These are phyloP conservation scores for Rynchops niger DNA, from an alignment of 2,113 vertebrate genomes.

Conservation along the genomic window DNA sequence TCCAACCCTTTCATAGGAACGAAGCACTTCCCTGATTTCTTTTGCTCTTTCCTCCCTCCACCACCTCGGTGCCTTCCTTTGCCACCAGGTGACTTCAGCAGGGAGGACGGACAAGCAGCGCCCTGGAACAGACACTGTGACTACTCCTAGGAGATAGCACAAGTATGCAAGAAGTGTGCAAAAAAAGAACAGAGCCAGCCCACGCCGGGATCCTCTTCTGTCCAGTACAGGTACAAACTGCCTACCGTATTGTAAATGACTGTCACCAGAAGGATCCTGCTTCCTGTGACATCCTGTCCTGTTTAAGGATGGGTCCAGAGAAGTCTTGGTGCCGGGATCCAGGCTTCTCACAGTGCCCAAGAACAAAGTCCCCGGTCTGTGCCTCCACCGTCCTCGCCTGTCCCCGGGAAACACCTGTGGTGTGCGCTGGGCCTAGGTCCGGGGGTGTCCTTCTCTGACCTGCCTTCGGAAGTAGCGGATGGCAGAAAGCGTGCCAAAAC, in stretches of 20 bases:
- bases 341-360: not conserved
- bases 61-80: not conserved
- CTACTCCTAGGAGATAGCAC: not conserved
- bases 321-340: not conserved
- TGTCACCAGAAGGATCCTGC: not conserved
- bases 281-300: not conserved
- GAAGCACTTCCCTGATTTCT: not conserved
- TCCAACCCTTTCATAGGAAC: not conserved
- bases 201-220: not conserved
- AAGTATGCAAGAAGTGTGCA: not conserved
- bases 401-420: not conserved
- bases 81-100: not conserved
- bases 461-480: slow-evolving; percentile 89
- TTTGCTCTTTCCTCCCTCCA: not conserved
- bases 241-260: not conserved
- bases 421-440: not conserved
- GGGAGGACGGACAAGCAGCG: not conserved
- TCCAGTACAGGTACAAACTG: not conserved
- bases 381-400: not conserved
- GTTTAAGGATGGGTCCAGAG: not conserved
- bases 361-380: not conserved
- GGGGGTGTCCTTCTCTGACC: slow-evolving; percentile 29
- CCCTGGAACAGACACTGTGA: not conserved
- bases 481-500: slow-evolving; percentile 89
- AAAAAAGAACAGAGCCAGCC: not conserved